Evolutionary conservation across 2,113 vertebrate genomes (phyloP).

Genomic region (Bostrychus sinensis): DNA sequence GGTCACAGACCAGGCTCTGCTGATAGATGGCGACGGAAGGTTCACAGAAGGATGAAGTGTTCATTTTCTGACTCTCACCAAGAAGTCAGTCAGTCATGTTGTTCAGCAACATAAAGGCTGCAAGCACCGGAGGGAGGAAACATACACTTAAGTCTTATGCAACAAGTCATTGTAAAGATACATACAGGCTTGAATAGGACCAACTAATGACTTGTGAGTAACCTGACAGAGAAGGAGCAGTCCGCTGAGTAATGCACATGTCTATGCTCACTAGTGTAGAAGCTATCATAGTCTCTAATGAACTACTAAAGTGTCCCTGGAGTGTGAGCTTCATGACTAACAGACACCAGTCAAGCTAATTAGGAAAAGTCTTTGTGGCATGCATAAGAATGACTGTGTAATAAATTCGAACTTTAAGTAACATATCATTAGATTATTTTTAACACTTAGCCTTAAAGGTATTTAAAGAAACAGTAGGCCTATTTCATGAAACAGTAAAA

Average conservation of each 20-base stretch:
- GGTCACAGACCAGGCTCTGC: constrained; percentile 27
- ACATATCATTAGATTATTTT: not conserved
- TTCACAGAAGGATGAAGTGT: constrained; percentile 36
- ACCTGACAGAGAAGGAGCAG: constrained; percentile 13
- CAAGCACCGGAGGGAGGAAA: not conserved
- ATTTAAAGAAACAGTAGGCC: fast-evolving
- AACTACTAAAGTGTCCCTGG: not conserved
- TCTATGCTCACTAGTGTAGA: constrained; percentile 22
- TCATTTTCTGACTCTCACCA: constrained; percentile 52
- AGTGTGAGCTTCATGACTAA: not conserved
- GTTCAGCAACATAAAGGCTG: constrained; percentile 13
- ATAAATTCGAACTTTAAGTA: constrained; percentile 1
- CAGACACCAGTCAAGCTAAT: not conserved
- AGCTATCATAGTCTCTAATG: not conserved
- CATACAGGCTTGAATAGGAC: constrained; percentile 34
- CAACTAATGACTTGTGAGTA: not conserved
- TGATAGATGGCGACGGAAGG: constrained; percentile 33
- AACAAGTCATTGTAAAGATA: constrained; percentile 7
- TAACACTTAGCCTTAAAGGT: not conserved
- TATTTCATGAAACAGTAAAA: not conserved
- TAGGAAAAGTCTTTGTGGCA: not conserved
- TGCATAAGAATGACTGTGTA: too few relatives aligned
- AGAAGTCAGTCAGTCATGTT: constrained; percentile 30
- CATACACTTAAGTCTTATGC: not conserved
- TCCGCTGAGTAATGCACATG: not conserved